Base-by-base conservation (phyloP, 2,113 vertebrate species). In the Solenodon paradoxus region DNA sequence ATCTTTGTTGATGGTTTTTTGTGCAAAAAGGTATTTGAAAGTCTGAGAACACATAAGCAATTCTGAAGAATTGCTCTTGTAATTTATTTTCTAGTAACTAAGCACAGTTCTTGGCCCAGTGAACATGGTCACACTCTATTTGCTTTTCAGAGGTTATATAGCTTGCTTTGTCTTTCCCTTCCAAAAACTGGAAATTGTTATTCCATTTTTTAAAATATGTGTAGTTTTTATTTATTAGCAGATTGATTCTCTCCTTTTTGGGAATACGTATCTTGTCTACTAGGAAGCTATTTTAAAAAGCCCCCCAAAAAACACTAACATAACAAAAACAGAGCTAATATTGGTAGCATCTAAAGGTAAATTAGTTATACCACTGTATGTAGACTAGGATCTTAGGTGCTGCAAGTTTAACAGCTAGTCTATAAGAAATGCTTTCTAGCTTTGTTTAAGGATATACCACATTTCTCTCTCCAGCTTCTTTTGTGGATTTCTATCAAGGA, bases 61-160 rank as follows among this genome's bases (percentile, higher is more conserved):
- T 92, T 93, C 68, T 68, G 49, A 96, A 91, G 12, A 94, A 75
- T 69, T 81, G 13, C 13, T 86, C 19, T 88, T 95, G 28, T 78
- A 55, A 87, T 87, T 82, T 95, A 82, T 86, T 94, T 90, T 91
- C 26, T 81, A 78, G n/a, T 92, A 86, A 51, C 28, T 59, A 88
- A 38, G 40, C 22, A 77, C 16, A 69, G 35, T 42, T 81, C 32
- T 92, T 93, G 61, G 24, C 35, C n/a, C 17, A 94, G 77, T 49
- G 93, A 72, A 57, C 19, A 24, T 90, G 35, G 78, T 72, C 63
- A 71, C 38, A 49, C 35, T 55, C 15, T 72, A 17, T 95, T 93
- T 92, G 42, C 59, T 75, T 90, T 75, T 86, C 24, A 69, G 81
- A 86, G 53, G 4, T 82, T 45, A 74, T 40, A 53, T 93, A 86